Evolutionary conservation across 2,113 vertebrate genomes (phyloP).

Genomic region (Megaceryle maxima): DNA sequence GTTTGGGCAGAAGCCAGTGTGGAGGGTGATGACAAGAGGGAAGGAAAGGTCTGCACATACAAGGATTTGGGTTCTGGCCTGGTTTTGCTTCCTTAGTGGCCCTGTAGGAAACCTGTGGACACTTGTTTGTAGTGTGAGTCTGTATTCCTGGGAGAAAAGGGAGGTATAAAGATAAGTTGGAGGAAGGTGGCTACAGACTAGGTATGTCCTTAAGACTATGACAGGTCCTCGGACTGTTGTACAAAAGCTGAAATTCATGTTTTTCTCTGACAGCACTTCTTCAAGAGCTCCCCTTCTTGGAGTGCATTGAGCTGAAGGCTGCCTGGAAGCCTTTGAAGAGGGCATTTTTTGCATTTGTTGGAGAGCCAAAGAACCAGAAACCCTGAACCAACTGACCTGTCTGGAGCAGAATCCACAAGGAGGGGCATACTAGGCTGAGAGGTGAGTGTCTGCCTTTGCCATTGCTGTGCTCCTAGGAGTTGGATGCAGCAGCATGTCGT

Average conservation of each 20-base stretch:
- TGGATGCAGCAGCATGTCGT: background rate
- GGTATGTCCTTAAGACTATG: background rate
- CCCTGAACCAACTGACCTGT: background rate
- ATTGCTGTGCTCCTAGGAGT: background rate
- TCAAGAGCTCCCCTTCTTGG: background rate
- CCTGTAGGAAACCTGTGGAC: background rate
- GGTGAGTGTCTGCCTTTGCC: background rate
- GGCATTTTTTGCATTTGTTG: background rate
- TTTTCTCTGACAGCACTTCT: background rate
- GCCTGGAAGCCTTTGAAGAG: background rate
- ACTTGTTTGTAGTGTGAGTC: background rate
- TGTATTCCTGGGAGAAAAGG: background rate
- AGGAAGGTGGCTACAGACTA: background rate
- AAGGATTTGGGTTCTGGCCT: background rate
- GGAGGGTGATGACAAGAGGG: background rate
- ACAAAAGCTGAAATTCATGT: background rate
- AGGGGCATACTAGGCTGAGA: background rate
- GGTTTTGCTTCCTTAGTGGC: background rate
- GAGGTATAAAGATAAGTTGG: background rate
- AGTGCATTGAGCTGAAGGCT: background rate
- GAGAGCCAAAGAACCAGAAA: background rate
- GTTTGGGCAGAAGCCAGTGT: background rate
- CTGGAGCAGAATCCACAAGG: background rate
- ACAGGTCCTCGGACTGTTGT: background rate
- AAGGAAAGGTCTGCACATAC: background rate